A percentile compares a stretch with the other conserved stretches of the same genome.
Evolutionary conservation across 2,797 vertebrate species (phyloP).

Genomic region (Hipposideros larvatus): DNA sequence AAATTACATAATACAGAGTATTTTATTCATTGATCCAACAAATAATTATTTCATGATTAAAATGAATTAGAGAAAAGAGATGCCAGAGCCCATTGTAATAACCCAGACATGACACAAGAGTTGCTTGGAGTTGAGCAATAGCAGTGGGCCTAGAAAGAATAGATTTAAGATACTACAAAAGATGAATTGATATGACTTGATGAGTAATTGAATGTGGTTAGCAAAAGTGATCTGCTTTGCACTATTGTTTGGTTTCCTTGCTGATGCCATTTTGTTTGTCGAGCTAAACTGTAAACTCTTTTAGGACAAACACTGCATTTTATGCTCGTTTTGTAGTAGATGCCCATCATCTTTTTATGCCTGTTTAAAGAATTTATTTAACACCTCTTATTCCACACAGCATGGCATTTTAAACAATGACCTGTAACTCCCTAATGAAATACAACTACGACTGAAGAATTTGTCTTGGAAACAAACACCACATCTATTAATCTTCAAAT

Average conservation of each 20-base stretch:
- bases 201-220: neutral
- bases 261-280: neutral
- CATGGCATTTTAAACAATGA: neutral
- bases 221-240: neutral
- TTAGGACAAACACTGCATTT: neutral
- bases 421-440: neutral
- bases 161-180: conserved; percentile 35
- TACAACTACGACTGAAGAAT: neutral
- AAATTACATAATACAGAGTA: conserved; percentile 42
- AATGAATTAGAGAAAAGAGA: conserved; percentile 73
- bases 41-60: conserved; percentile 72
- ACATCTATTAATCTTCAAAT: neutral
- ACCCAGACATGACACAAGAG: neutral
- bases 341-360: conserved; percentile 42
- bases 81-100: conserved; percentile 53
- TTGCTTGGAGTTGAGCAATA: neutral
- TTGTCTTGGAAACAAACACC: neutral
- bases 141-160: neutral
- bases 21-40: conserved; percentile 71
- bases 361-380: conserved; percentile 27
- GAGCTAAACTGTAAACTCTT: neutral
- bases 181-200: neutral
- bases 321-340: neutral
- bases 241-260: conserved; percentile 27
- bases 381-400: neutral